Evolutionary conservation across 2,113 vertebrate species (phyloP).

Genomic region (Macrotus californicus): DNA sequence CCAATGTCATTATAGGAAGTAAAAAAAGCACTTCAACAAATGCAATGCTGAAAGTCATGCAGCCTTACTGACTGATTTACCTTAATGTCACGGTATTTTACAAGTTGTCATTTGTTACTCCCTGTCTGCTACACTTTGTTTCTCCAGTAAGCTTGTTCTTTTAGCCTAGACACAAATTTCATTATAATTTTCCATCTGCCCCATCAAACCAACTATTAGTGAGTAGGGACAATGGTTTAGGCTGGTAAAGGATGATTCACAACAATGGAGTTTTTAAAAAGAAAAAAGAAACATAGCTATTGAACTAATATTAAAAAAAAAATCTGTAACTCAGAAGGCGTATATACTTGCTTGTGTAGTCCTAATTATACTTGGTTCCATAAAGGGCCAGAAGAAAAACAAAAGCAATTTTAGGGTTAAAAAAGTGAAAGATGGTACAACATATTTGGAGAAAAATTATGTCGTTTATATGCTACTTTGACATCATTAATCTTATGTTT

Average conservation of each 20-base stretch:
- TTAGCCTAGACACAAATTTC: not conserved
- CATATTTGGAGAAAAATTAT: not conserved
- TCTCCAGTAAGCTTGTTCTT: not conserved
- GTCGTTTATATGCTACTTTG: not conserved
- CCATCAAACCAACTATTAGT: not conserved
- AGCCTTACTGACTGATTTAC: not conserved
- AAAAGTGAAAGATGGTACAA: not conserved
- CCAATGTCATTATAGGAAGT: not conserved
- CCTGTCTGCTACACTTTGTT: not conserved
- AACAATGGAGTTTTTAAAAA: not conserved
- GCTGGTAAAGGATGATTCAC: not conserved
- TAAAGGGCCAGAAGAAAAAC: not conserved
- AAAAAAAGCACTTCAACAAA: constrained; percentile 12
- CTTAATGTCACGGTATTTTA: constrained; percentile 39
- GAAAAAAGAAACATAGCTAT: not conserved
- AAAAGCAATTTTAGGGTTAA: not conserved
- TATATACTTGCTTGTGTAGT: constrained; percentile 1
- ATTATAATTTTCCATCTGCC: not conserved
- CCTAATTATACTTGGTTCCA: not conserved
- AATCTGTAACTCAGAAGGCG: not conserved
- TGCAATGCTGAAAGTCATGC: not conserved
- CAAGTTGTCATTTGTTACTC: not conserved
- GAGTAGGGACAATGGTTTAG: not conserved
- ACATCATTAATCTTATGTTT: not conserved
- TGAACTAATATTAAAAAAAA: not conserved